Percentiles rank a stretch among this genome's conserved stretches.
These are phyloP conservation scores for Semaprochilodus insignis DNA, from an alignment of 2,797 vertebrate genomes.

Conservation along the genomic window DNA sequence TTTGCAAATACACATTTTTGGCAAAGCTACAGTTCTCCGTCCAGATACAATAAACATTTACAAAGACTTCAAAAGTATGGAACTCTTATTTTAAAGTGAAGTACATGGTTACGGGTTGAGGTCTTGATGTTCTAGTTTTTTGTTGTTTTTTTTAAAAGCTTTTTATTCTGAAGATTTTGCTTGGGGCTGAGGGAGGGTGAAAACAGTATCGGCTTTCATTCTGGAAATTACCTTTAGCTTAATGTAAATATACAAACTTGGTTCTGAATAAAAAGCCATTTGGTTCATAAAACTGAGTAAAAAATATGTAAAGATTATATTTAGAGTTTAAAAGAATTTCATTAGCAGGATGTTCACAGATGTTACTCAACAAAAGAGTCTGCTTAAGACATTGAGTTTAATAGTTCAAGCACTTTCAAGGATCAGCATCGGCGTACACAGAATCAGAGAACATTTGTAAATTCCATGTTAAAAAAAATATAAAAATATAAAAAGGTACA, in stretches of 20 bases:
- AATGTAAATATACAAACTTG: background rate
- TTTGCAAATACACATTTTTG: background rate
- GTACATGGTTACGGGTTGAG: too few relatives aligned
- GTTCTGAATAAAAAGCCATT: too few relatives aligned
- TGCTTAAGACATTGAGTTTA: background rate
- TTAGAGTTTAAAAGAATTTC: too few relatives aligned
- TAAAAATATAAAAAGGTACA: background rate
- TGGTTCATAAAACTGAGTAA: too few relatives aligned
- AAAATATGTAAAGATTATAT: too few relatives aligned
- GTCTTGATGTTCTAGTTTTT: too few relatives aligned
- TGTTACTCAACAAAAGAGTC: background rate
- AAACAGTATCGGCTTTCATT: background rate
- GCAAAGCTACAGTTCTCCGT: constrained; percentile 25
- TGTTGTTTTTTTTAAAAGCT: too few relatives aligned
- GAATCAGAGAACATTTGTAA: background rate
- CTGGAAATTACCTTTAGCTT: background rate
- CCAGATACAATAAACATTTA: constrained; percentile 47
- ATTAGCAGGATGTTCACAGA: too few relatives aligned
- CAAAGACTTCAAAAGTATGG: background rate
- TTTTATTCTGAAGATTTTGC: too few relatives aligned
- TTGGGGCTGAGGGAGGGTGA: background rate
- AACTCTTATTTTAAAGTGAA: background rate
- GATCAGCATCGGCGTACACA: background rate
- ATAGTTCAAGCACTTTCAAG: background rate
- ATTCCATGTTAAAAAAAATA: constrained; percentile 1